These are phyloP conservation scores for Rotaria sp. DNA, from an alignment of 2,888 invertebrate genomes.

Conservation along the genomic window DNA sequence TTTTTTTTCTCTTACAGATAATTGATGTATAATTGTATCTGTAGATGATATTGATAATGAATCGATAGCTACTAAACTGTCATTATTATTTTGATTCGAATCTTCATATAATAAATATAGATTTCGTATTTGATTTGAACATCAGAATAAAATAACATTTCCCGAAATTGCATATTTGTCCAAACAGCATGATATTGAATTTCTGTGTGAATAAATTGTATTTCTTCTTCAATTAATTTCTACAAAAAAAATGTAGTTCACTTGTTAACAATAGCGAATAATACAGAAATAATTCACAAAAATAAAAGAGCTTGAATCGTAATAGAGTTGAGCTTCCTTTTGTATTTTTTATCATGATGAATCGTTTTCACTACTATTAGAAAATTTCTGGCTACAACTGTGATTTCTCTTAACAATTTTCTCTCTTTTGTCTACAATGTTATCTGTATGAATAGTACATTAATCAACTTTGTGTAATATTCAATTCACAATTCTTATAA, in stretches of 20 bases:
- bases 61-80: neutral
- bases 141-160: slow-evolving; percentile 87
- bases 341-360: too few species aligned
- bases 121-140: slow-evolving; percentile 85
- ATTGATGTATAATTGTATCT: slow-evolving; percentile 59
- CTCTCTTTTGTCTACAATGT: too few species aligned
- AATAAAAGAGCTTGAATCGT: too few species aligned
- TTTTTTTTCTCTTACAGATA: slow-evolving; percentile 16
- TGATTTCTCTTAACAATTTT: too few species aligned
- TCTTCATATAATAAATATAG: slow-evolving; percentile 62
- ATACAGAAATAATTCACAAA: too few species aligned
- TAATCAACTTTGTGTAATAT: too few species aligned
- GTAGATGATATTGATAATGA: slow-evolving; percentile 42
- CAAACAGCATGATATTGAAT: slow-evolving; percentile 92
- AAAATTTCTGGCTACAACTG: too few species aligned
- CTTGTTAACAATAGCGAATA: too few species aligned
- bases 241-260: slow-evolving; percentile 47
- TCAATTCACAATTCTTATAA: too few species aligned
- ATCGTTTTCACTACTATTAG: too few species aligned
- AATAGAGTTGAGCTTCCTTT: too few species aligned
- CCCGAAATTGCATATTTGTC: slow-evolving; percentile 95
- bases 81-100: slow-evolving; percentile 42
- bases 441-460: too few species aligned
- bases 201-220: slow-evolving; percentile 86
- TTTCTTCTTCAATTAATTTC: slow-evolving; percentile 70